These are phyloP conservation scores for Delia radicum DNA, from an alignment of 1,140 invertebrate genomes.

Conservation along the genomic window DNA sequence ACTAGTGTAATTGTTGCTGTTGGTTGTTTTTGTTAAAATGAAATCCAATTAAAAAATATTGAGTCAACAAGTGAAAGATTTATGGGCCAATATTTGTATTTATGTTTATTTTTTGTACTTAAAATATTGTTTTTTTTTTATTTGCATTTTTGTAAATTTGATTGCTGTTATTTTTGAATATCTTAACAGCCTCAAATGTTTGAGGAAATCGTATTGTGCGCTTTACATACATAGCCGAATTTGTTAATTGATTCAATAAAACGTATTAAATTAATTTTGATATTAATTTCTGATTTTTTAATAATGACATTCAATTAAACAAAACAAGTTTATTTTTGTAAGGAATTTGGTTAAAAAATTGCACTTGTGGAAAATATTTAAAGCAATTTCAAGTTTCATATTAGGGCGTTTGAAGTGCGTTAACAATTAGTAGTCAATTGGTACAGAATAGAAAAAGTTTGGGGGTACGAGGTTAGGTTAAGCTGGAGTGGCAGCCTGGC, in stretches of 20 bases:
- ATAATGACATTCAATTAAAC: too few species aligned
- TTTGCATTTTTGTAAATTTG: background rate
- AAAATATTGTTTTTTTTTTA: background rate
- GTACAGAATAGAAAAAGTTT: too few species aligned
- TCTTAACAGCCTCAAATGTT: background rate
- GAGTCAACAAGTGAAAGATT: constrained; percentile 47
- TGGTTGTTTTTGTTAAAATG: constrained; percentile 9
- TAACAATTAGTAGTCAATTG: too few species aligned
- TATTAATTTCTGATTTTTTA: background rate
- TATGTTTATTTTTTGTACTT: background rate
- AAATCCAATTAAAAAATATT: constrained; percentile 17
- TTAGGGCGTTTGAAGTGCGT: too few species aligned
- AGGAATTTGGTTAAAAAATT: too few species aligned
- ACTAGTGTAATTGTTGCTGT: background rate
- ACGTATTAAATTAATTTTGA: background rate
- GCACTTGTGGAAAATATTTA: too few species aligned
- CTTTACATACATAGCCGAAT: background rate
- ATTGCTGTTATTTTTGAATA: background rate
- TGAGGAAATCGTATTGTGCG: constrained; percentile 18
- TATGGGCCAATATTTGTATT: constrained; percentile 36
- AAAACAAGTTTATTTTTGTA: too few species aligned
- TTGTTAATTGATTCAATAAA: constrained; percentile 12
- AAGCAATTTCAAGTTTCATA: too few species aligned
- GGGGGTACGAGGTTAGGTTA: too few species aligned
- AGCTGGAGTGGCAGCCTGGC: too few species aligned